Base-by-base conservation (phyloP, 2,797 vertebrate species). In the Rhinatrema bivittatum region DNA sequence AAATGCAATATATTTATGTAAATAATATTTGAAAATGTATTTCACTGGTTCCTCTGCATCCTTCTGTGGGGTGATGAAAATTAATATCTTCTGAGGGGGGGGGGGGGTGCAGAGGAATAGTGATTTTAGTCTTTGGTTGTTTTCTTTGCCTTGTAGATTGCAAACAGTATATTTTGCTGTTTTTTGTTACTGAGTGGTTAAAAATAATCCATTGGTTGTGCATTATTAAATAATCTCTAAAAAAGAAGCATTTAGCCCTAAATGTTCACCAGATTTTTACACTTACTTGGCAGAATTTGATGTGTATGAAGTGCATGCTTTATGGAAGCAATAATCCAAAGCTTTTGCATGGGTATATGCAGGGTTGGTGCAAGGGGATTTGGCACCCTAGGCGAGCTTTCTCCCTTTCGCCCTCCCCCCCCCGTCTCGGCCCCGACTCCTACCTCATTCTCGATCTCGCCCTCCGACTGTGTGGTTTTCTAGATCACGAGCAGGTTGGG, bases 1-100 rank as follows among this genome's bases (percentile, higher is more conserved):
- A 75, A 72, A 63, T 66, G 56, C 71, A 66, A 60, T 27, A 55
- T 81, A 83, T 78, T 74, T 69, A 74, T 74, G 83, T 73, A 60
- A 69, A 78, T 52, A 54, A 46, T 52, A 68, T 67, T 68, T 68
- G 70, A 76, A 74, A 70, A 74, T 61, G 70, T 55, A 62, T 56
- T 0, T 30, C 53, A 66, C 55, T 68, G 37, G 42, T 54, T 70
- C 29, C 16, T 36, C 36, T 53, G 61, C 57, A 60, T 18, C 29
- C 32, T 9, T 18, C 30, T 18, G 25, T 25, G 34, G 39, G 41
- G 20, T 53, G n/a, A n/a, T n/a, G n/a, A n/a, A 50, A 62, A 34
- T 54, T 55, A 65, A 70, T 53, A n/a, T 46, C 42, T 63, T 68
- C 47, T 40, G 41, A 40, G 39, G 43, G 41, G 39, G 40, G 40